Evolutionary conservation across 2,113 vertebrate species (phyloP).

Genomic region (Todiramphus chloris): DNA sequence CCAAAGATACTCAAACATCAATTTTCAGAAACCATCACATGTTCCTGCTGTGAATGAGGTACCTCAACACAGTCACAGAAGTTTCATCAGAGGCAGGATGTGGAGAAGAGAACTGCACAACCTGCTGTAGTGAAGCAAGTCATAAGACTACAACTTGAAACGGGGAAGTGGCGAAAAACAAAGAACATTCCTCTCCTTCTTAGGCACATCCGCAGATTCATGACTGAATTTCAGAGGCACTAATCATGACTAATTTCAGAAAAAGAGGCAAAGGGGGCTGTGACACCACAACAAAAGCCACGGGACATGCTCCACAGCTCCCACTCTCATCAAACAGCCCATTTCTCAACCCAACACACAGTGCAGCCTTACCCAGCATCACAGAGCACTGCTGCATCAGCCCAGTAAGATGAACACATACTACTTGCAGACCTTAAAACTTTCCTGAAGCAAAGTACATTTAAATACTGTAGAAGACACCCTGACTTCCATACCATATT

Average conservation of each 20-base stretch:
- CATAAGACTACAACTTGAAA: slow-evolving; percentile 13
- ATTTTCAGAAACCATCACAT: background rate
- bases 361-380: background rate
- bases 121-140: background rate
- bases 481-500: background rate
- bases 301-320: accelerated
- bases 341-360: background rate
- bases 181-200: background rate
- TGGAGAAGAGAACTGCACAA: background rate
- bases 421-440: background rate
- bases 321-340: background rate
- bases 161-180: background rate
- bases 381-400: accelerated
- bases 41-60: background rate
- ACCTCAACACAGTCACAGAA: background rate
- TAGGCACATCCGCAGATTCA: background rate
- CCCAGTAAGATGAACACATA: no score
- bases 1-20: background rate
- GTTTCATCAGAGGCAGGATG: background rate
- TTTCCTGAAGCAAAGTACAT: background rate
- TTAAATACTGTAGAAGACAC: background rate
- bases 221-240: background rate
- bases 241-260: background rate
- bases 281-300: background rate
- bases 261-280: background rate